Base-by-base conservation (phyloP, 2,888 invertebrate species). In the Caenorhabditis wallacei region DNA sequence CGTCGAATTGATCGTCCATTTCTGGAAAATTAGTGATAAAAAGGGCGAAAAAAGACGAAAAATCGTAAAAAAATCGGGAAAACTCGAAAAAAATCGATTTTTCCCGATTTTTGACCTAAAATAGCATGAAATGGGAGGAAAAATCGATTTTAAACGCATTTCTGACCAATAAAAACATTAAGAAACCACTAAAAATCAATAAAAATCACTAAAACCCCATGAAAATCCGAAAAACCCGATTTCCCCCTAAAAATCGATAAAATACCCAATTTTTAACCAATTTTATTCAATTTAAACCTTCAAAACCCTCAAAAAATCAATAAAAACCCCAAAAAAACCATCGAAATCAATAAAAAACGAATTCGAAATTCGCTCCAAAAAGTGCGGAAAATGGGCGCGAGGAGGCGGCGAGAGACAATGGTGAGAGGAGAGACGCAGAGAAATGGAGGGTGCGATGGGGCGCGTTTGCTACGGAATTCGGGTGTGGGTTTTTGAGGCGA, bases 381-480 rank as follows among this genome's bases (percentile, higher is more conserved):
- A 10, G 46, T 13, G 18, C 8, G n/a, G n/a, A n/a, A 13, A 13
- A 66, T 35, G 35, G 35, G 20, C n/a, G 8, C 18, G 46, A 7
- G 18, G 46, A 7, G 18, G 46, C 18, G 53, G 8, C 13, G 53
- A 72, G 61, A 61, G 2, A 51, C 51, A 48, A 48, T 11, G 24
- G 2, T 24, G 26, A 51, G 1, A 2, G 53, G 0, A n/a, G 72
- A 72, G 72, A 63, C 48, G 61, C 43, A 72, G 72, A 69, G 26
- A 51, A 30, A 37, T n/a, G 11, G 8, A 1, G 18, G 0, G 61
- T 53, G 53, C 61, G 11, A 16, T 16, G 43, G 51, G 40, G 72
- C 72, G 72, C 72, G 61, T 20, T 63, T 72, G 72, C 61, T 18
- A 48, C n/a, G 61, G 46, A 20, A 59, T n/a, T n/a, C n/a, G n/a